These are phyloP conservation scores for Camelus bactrianus DNA, from an alignment of 2,113 vertebrate species.

Conservation along the genomic window DNA sequence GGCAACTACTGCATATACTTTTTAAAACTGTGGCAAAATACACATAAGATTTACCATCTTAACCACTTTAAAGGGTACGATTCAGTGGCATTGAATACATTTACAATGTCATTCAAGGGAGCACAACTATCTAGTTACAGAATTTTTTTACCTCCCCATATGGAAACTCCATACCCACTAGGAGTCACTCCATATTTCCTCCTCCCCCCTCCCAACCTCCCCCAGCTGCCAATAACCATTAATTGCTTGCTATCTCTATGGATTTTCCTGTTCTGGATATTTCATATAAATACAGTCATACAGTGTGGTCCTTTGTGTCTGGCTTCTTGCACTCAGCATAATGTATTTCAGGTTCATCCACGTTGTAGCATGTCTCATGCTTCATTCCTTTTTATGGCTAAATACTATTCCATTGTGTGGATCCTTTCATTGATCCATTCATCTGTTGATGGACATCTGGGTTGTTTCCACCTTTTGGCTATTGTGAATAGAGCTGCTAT, in stretches of 20 bases:
- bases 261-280: neutral
- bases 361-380: rapidly evolving
- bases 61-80: neutral
- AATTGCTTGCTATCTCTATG: neutral
- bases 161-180: neutral
- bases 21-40: neutral
- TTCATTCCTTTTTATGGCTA: neutral
- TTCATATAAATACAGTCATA: neutral
- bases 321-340: neutral
- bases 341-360: neutral
- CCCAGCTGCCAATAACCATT: neutral
- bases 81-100: neutral
- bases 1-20: neutral
- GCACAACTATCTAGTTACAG: neutral
- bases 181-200: neutral
- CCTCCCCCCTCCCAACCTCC: no score
- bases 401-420: neutral
- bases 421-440: neutral
- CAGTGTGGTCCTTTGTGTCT: neutral
- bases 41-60: neutral
- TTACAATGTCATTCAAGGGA: neutral
- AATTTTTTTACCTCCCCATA: neutral
- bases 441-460: neutral
- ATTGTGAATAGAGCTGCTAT: neutral
- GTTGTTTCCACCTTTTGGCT: neutral